These are phyloP conservation scores for Champsocephalus gunnari DNA, from an alignment of 2,797 vertebrate species.

Conservation along the genomic window DNA sequence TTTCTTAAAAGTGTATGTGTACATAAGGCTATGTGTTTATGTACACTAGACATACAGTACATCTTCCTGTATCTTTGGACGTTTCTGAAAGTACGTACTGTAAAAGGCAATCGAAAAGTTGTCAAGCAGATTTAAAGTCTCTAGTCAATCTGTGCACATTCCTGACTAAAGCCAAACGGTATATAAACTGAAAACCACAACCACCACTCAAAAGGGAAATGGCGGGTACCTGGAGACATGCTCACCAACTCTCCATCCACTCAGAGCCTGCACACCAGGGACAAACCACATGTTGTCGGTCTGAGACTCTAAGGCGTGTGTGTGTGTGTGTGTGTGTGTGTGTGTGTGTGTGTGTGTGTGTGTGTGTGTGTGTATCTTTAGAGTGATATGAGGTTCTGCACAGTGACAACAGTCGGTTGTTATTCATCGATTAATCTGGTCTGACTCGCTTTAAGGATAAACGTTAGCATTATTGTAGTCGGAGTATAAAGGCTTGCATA, in stretches of 20 bases:
- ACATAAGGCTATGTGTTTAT: neutral
- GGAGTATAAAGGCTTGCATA: neutral
- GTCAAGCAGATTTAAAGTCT: neutral
- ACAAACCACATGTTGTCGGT: conserved; percentile 26
- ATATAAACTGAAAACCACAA: neutral
- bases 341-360: neutral
- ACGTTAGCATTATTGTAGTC: neutral
- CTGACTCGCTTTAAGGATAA: neutral
- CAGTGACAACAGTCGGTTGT: neutral
- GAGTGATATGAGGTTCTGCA: neutral
- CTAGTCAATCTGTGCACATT: conserved; percentile 40
- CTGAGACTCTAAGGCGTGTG: neutral
- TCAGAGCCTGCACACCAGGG: conserved; percentile 64
- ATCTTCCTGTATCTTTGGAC: too few species aligned
- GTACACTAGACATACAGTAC: neutral
- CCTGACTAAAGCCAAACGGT: conserved; percentile 4
- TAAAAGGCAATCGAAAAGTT: too few species aligned
- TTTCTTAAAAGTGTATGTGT: neutral
- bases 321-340: neutral
- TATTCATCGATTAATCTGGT: neutral
- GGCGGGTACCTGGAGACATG: conserved; percentile 50
- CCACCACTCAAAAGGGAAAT: conserved; percentile 14
- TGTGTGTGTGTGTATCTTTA: neutral
- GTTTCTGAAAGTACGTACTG: too few species aligned
- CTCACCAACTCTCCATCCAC: conserved; percentile 46